phyloP scores from a whole-genome alignment of 2,888 invertebrate species.

The Apamea epomidion region DNA sequence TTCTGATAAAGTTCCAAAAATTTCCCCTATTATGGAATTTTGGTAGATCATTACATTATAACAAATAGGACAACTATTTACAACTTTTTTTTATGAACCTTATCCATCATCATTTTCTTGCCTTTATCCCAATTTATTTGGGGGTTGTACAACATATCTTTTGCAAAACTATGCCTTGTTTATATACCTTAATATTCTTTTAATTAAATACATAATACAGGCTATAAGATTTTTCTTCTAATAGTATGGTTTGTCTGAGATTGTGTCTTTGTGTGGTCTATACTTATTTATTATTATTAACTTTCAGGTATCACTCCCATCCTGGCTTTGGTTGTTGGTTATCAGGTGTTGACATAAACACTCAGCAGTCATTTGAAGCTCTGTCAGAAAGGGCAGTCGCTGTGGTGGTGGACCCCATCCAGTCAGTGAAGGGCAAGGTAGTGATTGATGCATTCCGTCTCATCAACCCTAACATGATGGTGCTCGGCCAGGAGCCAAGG shows the following conservation, averaged over 20 bases:
- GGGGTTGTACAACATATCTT: background rate
- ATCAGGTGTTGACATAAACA: conserved; percentile 99
- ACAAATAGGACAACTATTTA: background rate
- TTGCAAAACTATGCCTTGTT: background rate
- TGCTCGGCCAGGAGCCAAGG: conserved; percentile 99
- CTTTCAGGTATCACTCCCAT: conserved; percentile 97
- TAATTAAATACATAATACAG: background rate
- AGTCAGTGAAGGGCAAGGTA: conserved; percentile 99
- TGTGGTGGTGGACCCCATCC: conserved; percentile 99
- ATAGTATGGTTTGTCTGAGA: background rate
- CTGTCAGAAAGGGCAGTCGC: conserved; percentile 99
- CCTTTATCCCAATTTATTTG: background rate
- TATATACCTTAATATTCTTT: background rate
- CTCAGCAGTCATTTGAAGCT: conserved; percentile 99
- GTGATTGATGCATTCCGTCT: conserved; percentile 99
- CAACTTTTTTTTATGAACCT: background rate
- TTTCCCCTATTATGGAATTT: background rate
- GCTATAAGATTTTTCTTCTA: background rate
- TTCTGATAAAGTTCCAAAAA: background rate
- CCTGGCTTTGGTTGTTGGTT: conserved; percentile 99
- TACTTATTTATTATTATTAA: conserved; percentile 9
- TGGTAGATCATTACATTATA: background rate
- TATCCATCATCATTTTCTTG: background rate
- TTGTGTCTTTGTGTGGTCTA: background rate
- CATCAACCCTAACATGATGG: conserved; percentile 99